phyloP scores from a whole-genome alignment of 1,140 invertebrate species.

The Brachionus paranguensis region DNA sequence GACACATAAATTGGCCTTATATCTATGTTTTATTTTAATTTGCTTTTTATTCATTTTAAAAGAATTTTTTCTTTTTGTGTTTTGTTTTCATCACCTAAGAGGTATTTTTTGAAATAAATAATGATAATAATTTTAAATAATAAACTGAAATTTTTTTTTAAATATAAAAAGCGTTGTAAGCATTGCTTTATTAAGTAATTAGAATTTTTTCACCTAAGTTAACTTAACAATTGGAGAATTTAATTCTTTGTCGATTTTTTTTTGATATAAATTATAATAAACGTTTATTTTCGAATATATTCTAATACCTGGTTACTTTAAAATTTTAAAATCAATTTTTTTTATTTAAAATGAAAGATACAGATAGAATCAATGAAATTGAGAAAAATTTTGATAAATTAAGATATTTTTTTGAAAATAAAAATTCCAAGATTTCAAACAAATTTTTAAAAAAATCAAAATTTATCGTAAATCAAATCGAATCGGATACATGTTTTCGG shows the following conservation, averaged over 20 bases:
- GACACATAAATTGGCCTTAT: no score
- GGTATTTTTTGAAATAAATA: no score
- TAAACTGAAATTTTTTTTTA: no score
- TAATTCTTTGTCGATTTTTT: neutral
- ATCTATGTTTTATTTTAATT: no score
- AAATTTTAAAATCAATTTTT: neutral
- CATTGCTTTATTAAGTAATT: no score
- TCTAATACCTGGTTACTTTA: neutral
- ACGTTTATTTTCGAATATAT: neutral
- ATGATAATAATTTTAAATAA: no score
- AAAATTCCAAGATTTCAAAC: neutral
- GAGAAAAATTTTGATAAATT: neutral
- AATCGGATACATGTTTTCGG: neutral
- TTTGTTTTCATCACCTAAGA: no score
- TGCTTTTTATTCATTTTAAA: no score
- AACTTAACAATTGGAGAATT: neutral
- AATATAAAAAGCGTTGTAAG: no score
- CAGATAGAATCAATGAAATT: neutral
- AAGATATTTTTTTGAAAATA: neutral
- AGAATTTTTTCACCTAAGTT: neutral
- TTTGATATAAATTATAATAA: neutral
- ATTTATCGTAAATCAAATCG: neutral
- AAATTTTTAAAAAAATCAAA: neutral
- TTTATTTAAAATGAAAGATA: neutral
- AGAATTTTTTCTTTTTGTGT: no score